Evolutionary conservation across 2,113 vertebrate species (phyloP), one percentile per base, ranked within the genome.

Genomic region (Brachionichthys hirsutus): DNA sequence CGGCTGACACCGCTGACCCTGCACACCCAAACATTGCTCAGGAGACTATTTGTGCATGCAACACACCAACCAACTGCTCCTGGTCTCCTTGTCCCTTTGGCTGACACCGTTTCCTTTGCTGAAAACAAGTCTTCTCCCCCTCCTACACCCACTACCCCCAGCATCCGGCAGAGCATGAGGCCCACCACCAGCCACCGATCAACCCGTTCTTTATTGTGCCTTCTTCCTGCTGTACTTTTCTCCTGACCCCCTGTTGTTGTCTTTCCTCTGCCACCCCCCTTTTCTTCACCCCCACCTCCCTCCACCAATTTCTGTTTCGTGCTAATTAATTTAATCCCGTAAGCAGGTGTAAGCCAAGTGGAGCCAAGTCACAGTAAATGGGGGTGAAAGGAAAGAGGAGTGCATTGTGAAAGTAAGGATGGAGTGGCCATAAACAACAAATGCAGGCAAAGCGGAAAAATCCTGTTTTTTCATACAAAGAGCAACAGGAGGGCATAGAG

Each of bases 241-340:
- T 69, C 56, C 61, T 77, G 61, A 78, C 73, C 75, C 75, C 78
- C 87, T 49, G 82, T 78, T 86, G 86, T 85, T 83, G 80, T 60
- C 68, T 50, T 63, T 54, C 69, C 81, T 59, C 17, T 54, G 38
- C 60, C 62, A 67, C 17, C 55, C 35, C 73, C 80, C 22, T 61
- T 73, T 71, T 57, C 62, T 40, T 51, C 16, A 2, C 19, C 46
- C 36, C 46, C 16, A 12, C 17, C 59, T 70, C 72, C 51, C 82
- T 73, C 50, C 58, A 61, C 69, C 67, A 47, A 81, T 85, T 83
- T 89, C 88, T 75, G 81, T 86, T 91, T 92, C 91, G 85, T 88
- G 82, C 88, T 92, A 92, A 92, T 90, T 92, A 89, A 92, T 91
- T 91, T 93, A 94, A 93, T 93, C 92, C 90, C 91, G 89, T 92